A percentile compares a stretch with the other conserved stretches of the same genome.
These are phyloP conservation scores for Delichon dasypus DNA, from an alignment of 2,797 vertebrate genomes.

Conservation along the genomic window DNA sequence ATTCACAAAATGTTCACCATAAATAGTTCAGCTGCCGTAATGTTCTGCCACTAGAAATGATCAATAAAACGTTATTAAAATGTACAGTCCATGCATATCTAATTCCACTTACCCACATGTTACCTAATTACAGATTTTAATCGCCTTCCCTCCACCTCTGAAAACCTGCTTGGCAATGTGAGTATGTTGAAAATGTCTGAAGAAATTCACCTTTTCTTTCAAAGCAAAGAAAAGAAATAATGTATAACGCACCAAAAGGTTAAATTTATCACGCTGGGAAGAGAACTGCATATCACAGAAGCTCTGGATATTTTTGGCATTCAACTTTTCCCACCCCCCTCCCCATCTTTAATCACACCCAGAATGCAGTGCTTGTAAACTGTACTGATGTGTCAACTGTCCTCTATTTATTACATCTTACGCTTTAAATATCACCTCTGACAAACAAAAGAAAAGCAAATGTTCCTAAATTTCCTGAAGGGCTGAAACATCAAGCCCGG, in stretches of 20 bases:
- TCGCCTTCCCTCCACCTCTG: constrained; percentile 25
- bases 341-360: constrained; percentile 74
- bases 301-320: constrained; percentile 74
- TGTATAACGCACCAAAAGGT: constrained; percentile 23
- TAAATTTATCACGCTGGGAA: constrained; percentile 50
- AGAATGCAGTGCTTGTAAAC: constrained; percentile 76
- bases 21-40: constrained; percentile 53
- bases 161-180: not conserved
- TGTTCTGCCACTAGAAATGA: constrained; percentile 60
- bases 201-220: constrained; percentile 41
- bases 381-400: constrained; percentile 73
- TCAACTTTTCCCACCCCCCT: constrained; percentile 67
- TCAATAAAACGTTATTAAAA: constrained; percentile 68
- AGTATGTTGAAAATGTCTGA: constrained; percentile 3
- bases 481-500: constrained; percentile 85
- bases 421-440: constrained; percentile 86
- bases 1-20: constrained; percentile 53
- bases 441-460: constrained; percentile 89
- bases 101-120: constrained; percentile 63
- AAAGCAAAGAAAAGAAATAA: constrained; percentile 47
- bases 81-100: constrained; percentile 58
- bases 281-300: constrained; percentile 61
- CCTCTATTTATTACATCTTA: constrained; percentile 81
- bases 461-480: constrained; percentile 88
- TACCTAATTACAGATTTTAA: constrained; percentile 68